Conservation (phyloP, 2,113 vertebrate species). For the Pionites leucogaster region DNA sequence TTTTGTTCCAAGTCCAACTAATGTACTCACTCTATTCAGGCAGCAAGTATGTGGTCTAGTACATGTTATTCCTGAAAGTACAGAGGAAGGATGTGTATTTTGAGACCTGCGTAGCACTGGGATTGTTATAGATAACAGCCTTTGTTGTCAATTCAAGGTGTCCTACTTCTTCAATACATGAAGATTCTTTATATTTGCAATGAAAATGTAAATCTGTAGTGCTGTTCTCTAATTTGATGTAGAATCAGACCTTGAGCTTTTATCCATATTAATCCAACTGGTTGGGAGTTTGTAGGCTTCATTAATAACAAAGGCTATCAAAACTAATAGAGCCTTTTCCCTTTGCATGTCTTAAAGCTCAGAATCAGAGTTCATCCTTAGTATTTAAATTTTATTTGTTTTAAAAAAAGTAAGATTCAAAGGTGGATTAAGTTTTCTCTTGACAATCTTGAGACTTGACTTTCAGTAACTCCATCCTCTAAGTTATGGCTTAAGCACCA, state of each 20-base stretch:
- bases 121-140: neutral
- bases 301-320: neutral
- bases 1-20: neutral
- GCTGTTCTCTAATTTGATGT: neutral
- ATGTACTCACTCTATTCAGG: neutral
- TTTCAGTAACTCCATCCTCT: neutral
- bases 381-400: neutral
- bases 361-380: neutral
- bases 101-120: neutral
- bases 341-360: neutral
- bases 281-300: neutral
- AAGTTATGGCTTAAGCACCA: neutral
- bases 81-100: neutral
- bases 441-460: neutral
- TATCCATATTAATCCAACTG: neutral
- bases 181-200: neutral
- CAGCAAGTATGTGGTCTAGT: neutral
- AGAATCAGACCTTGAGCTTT: neutral
- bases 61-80: neutral
- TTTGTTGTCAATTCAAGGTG: neutral
- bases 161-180: neutral
- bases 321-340: neutral
- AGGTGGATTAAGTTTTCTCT: neutral
- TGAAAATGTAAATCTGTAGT: neutral
- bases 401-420: neutral